These are phyloP conservation scores for Gortyna flavago DNA, from an alignment of 2,888 invertebrate species.

Conservation along the genomic window DNA sequence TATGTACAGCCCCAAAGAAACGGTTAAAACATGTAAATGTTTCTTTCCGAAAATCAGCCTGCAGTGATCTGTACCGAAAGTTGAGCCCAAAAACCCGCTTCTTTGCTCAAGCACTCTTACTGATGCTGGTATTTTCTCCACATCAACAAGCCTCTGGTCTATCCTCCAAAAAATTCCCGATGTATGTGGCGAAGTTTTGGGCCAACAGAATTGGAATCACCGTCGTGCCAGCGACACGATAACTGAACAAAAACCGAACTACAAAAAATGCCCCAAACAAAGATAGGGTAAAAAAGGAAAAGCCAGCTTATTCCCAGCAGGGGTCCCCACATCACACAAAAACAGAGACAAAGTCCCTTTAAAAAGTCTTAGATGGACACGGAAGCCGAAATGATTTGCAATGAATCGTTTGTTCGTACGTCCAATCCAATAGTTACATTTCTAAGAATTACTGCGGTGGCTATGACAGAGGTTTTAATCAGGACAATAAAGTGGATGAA, in stretches of 20 bases:
- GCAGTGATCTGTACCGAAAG: too few species aligned
- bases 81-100: too few species aligned
- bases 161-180: too few species aligned
- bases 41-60: too few species aligned
- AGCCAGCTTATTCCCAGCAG: neutral
- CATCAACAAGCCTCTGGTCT: too few species aligned
- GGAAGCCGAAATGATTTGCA: constrained; percentile 54
- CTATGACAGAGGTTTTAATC: too few species aligned
- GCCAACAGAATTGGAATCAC: neutral
- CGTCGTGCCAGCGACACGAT: neutral
- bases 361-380: constrained; percentile 32
- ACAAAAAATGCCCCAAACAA: neutral
- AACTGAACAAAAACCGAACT: neutral
- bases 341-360: constrained; percentile 22
- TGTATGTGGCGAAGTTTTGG: neutral
- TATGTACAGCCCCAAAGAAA: too few species aligned
- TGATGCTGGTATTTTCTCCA: too few species aligned
- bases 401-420: constrained; percentile 49
- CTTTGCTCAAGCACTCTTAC: too few species aligned
- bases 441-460: constrained; percentile 14
- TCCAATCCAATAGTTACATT: constrained; percentile 20
- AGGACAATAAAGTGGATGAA: too few species aligned
- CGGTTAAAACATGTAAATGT: too few species aligned
- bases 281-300: neutral
- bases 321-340: constrained; percentile 19